Evolutionary conservation across 2,797 vertebrate species (phyloP), one percentile per base, ranked within the genome.

Genomic region (Thunnus albacares): DNA sequence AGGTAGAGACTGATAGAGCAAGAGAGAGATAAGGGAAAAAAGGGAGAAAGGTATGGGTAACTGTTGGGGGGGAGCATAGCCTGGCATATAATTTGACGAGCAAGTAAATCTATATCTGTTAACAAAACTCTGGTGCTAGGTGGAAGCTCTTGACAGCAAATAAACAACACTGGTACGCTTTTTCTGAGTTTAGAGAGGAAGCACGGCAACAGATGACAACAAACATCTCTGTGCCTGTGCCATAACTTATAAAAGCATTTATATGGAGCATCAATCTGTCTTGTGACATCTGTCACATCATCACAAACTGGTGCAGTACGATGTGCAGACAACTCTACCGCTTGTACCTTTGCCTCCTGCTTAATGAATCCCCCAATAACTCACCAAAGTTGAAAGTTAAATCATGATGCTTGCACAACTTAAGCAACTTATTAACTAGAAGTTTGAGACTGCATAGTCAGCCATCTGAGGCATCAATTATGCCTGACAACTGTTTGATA

Each of bases 221-320:
- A 79, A 83, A 82, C 83, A 76, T 83, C 75, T 75, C 51, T 11
- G 71, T 71, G 64, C 77, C 61, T 63, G 61, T 55, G 78, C 76
- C n/a, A 22, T 78, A 65, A 80, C 71, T 77, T 75, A 57, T 83
- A 75, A 87, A 87, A 79, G 71, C 64, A 56, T 82, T 79, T 77
- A 80, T 58, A 70, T 35, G 24, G 43, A 72, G 80, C 69, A 75
- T 89, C 87, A 88, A 60, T 89, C 82, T 87, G 80, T 79, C 76
- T 74, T 76, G 9, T 87, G 88, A 86, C 86, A 88, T 82, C 71
- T 86, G 81, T 83, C 83, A 87, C 64, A 76, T 24, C 78, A 79
- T 84, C 84, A 83, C 77, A 84, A 71, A 75, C 56, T 45, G 79
- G 47, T 70, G 89, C 47, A 58, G 6, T 17, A 79, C 67, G 28